Evolutionary conservation across 2,888 invertebrate genomes (phyloP).

Genomic region (Silvanus unidentatus): DNA sequence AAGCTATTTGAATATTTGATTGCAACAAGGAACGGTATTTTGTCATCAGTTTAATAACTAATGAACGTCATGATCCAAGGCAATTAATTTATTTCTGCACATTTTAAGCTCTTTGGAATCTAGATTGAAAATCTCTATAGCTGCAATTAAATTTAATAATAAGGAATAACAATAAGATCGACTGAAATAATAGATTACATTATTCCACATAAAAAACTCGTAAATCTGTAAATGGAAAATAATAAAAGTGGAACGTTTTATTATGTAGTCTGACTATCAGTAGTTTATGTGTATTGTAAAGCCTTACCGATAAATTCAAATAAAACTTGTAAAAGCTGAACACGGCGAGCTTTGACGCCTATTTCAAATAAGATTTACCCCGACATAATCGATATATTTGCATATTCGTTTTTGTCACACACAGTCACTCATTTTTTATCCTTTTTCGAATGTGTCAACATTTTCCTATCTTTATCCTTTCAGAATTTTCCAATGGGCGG

Average conservation of each 20-base stretch:
- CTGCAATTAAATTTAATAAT: slow-evolving; percentile 1
- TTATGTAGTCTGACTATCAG: too few species aligned
- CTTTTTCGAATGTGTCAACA: too few species aligned
- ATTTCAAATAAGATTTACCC: background rate
- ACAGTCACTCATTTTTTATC: too few species aligned
- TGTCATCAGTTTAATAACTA: background rate
- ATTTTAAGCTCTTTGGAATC: background rate
- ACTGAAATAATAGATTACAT: too few species aligned
- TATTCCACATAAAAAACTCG: too few species aligned
- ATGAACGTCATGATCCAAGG: slow-evolving; percentile 2
- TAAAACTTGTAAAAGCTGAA: too few species aligned
- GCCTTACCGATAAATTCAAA: too few species aligned
- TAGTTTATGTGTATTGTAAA: too few species aligned
- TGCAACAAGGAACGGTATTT: background rate
- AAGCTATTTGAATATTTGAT: too few species aligned
- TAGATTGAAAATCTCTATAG: slow-evolving; percentile 2
- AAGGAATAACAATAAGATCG: background rate
- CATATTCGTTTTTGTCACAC: slow-evolving; percentile 3
- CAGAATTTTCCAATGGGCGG: background rate
- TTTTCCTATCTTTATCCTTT: background rate
- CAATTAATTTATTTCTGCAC: slow-evolving; percentile 2
- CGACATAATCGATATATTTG: slow-evolving; percentile 1
- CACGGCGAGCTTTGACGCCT: background rate
- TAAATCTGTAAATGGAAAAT: too few species aligned
- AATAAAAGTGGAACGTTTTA: too few species aligned